Conservation (phyloP, 2,888 invertebrate genomes). For the Mimachlamys varia region DNA sequence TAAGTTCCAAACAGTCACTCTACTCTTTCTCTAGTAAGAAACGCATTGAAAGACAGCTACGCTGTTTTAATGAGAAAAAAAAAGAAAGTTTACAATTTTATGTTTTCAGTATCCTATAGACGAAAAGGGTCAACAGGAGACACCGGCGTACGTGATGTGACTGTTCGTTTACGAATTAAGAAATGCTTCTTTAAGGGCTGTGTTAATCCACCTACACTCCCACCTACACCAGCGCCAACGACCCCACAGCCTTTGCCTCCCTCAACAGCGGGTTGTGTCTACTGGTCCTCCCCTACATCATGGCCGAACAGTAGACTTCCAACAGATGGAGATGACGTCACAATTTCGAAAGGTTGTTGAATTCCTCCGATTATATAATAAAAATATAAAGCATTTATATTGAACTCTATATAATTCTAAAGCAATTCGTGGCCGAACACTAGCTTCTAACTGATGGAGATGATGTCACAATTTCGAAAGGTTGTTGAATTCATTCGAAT, state of each 20-base stretch:
- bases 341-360: slow-evolving; percentile 58
- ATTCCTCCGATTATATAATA: too few species aligned
- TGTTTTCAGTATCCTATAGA: background rate
- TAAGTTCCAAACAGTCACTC: too few species aligned
- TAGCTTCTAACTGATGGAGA: too few species aligned
- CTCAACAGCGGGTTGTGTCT: slow-evolving; percentile 51
- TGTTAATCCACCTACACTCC: slow-evolving; percentile 69
- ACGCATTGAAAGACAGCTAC: too few species aligned
- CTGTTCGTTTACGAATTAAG: background rate
- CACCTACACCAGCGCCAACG: slow-evolving; percentile 58
- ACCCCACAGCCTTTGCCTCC: too few species aligned
- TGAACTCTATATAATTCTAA: too few species aligned
- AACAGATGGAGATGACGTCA: slow-evolving; percentile 62
- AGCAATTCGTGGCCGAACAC: too few species aligned
- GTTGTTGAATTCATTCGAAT: too few species aligned
- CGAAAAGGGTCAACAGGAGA: background rate
- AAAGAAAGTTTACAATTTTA: background rate
- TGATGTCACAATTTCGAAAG: too few species aligned
- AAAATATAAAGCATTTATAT: too few species aligned
- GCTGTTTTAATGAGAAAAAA: too few species aligned
- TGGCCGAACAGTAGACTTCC: slow-evolving; percentile 64
- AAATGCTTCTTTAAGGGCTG: slow-evolving; percentile 74
- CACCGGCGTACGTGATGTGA: background rate
- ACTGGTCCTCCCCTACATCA: slow-evolving; percentile 60
- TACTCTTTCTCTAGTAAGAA: too few species aligned